Evolutionary conservation across 2,888 invertebrate genomes (phyloP).

Genomic region (Stenurella melanura): DNA sequence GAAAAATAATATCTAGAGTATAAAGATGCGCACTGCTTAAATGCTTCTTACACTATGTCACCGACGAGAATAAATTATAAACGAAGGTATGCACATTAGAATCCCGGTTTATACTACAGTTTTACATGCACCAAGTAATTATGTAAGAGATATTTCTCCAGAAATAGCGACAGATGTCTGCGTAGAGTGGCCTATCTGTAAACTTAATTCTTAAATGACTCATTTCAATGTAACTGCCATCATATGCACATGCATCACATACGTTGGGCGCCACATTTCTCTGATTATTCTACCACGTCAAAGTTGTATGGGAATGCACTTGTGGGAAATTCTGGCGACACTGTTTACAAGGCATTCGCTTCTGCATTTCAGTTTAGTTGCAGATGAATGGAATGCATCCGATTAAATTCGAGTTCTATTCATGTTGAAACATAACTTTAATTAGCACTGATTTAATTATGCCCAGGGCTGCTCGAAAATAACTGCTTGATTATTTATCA

Average conservation of each 20-base stretch:
- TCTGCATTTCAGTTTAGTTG: background rate
- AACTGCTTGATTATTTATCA: too few species aligned
- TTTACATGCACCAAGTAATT: background rate
- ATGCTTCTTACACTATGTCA: background rate
- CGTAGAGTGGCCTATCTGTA: background rate
- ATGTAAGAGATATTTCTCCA: constrained; percentile 7
- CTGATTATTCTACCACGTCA: constrained; percentile 4
- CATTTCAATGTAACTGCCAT: background rate
- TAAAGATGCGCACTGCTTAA: background rate
- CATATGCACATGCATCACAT: constrained; percentile 1
- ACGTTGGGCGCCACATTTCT: constrained; percentile 7
- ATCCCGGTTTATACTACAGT: background rate
- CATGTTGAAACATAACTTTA: constrained; percentile 3
- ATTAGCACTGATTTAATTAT: background rate
- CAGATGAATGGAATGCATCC: background rate
- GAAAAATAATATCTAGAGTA: too few species aligned
- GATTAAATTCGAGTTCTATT: background rate
- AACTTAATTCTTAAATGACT: background rate
- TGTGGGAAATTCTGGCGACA: constrained; percentile 1
- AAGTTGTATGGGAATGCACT: background rate
- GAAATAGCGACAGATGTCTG: constrained; percentile 1
- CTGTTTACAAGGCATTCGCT: background rate
- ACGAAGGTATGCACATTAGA: background rate
- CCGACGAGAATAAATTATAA: background rate
- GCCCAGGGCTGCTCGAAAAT: background rate